These are phyloP conservation scores for Oncorhynchus nerka DNA, from an alignment of 2,113 vertebrate genomes.

Conservation along the genomic window DNA sequence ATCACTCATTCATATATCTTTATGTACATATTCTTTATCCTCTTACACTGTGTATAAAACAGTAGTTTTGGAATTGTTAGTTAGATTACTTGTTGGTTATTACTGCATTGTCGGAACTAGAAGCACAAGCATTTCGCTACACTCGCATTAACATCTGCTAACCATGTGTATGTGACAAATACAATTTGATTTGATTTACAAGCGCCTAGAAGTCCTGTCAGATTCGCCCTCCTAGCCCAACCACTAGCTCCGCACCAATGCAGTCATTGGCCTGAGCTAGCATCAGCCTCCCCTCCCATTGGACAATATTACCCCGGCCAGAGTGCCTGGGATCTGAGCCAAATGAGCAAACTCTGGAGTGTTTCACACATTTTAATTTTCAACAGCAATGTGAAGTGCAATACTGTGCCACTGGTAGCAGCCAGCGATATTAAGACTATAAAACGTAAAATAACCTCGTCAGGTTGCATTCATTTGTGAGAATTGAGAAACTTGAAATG, in stretches of 20 bases:
- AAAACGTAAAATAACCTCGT: background rate
- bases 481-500: background rate
- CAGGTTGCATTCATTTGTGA: background rate
- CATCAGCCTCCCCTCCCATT: background rate
- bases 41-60: too few relatives aligned
- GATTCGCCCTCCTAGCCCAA: constrained; percentile 75
- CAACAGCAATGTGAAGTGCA: background rate
- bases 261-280: constrained; percentile 65
- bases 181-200: too few relatives aligned
- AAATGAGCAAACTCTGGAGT: background rate
- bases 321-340: constrained; percentile 17
- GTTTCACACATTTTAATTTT: background rate
- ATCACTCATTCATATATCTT: too few relatives aligned
- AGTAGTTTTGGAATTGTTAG: too few relatives aligned
- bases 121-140: too few relatives aligned
- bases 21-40: too few relatives aligned
- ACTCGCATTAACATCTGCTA: too few relatives aligned
- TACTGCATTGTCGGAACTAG: too few relatives aligned
- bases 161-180: too few relatives aligned
- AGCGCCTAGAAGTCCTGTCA: constrained; percentile 78
- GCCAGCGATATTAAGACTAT: constrained; percentile 19
- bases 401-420: background rate
- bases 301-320: constrained; percentile 4
- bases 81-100: too few relatives aligned
- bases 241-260: constrained; percentile 59